Conservation (phyloP, 2,113 vertebrate genomes). For the Tupaia chinensis region DNA sequence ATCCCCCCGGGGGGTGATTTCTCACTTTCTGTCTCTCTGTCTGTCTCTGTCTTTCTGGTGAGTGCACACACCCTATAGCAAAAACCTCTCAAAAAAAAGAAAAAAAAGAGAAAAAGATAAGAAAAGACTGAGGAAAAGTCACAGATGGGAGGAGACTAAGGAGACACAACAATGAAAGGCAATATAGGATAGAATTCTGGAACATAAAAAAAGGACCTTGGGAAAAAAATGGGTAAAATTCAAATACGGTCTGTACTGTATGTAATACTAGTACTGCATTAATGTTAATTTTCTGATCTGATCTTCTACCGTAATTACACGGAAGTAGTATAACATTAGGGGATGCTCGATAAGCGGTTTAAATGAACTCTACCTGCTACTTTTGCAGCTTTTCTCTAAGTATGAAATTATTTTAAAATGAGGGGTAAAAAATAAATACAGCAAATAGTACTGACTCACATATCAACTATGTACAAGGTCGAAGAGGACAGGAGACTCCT, state of each 20-base stretch:
- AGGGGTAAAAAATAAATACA: background rate
- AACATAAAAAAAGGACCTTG: background rate
- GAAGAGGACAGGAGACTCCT: background rate
- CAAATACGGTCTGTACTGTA: background rate
- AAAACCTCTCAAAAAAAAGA: too few relatives aligned
- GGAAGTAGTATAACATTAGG: background rate
- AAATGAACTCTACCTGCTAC: background rate
- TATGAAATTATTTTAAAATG: conserved; percentile 25
- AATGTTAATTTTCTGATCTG: background rate
- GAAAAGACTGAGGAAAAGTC: background rate
- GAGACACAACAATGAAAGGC: background rate
- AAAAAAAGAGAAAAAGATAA: background rate
- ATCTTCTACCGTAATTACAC: background rate
- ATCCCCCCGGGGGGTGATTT: too few relatives aligned
- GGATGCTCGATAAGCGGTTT: background rate
- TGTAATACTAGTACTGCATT: background rate
- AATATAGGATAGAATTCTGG: background rate
- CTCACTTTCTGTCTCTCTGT: too few relatives aligned
- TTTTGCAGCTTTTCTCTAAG: conserved; percentile 7
- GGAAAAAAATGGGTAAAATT: background rate
- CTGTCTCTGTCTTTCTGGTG: too few relatives aligned
- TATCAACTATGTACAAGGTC: background rate
- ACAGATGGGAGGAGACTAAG: background rate
- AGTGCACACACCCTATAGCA: too few relatives aligned
- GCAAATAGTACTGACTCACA: background rate